Base-by-base conservation (phyloP, 2,888 invertebrate genomes). In the Uropetala carovei region DNA sequence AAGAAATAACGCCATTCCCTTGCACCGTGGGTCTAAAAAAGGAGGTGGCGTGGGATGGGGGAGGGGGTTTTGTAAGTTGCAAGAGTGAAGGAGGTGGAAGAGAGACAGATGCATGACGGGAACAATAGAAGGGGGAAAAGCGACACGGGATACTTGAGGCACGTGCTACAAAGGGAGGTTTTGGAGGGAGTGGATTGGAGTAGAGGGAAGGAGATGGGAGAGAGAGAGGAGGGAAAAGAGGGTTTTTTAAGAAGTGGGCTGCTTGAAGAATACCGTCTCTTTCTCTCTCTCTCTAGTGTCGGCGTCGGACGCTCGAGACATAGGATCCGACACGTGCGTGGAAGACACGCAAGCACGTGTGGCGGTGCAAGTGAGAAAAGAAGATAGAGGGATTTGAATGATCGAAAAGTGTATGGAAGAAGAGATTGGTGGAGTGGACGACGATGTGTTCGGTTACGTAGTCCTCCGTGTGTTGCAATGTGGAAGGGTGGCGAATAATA, bases 91-190 rank as follows among this genome's bases (percentile, higher is more conserved):
- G 60, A 60, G 22, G 22, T 85, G 60, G 30, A 64, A 89, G 89
- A 30, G 86, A 30, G 86, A 68, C 89, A 60, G 89, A 89, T 89
- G 89, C 89, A 89, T 89, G 89, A 89, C 64, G 43, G 89, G 27
- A 89, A 89, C 89, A 89, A 89, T 89, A 89, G 89, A 56, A 64
- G 43, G 89, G 16, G 58, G 89, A 64, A 89, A 18, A 68, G 89
- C 43, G 89, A 89, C 56, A 89, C 68, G 64, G 30, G 89, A 89
- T 89, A 64, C 89, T 89, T 89, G 89, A 89, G 89, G 64, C 89
- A 89, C 89, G 89, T 89, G 89, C 89, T 89, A 89, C 43, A 18
- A 68, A 68, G 43, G 89, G 64, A 13, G 89, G 59, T 64, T 89
- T 64, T 30, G 64, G 22, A 75, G 27, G 75, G 75, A 75, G 58